A percentile compares a stretch with the other conserved stretches of the same genome.
phyloP scores from a whole-genome alignment of 30 jellyfish, hydroid and myxozoan genomes.

The Turritopsis dohrnii region DNA sequence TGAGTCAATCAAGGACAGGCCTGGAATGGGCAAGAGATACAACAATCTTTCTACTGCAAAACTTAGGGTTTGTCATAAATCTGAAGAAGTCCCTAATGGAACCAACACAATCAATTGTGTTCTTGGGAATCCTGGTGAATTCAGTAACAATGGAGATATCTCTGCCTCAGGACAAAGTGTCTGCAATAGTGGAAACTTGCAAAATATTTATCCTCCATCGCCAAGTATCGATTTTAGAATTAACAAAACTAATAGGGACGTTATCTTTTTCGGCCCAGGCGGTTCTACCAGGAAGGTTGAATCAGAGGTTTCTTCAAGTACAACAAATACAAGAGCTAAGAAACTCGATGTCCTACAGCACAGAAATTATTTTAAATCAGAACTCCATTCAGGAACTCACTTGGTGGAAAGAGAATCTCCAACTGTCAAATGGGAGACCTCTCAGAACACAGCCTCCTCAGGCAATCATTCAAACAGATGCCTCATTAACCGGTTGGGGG shows the following conservation, averaged over 20 bases:
- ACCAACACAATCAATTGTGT: conserved; percentile 4
- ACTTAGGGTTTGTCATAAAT: no score
- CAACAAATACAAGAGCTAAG: conserved; percentile 10
- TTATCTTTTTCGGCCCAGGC: no score
- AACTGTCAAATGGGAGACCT: not conserved
- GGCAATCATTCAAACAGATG: conserved; percentile 5
- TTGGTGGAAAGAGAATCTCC: conserved; percentile 6
- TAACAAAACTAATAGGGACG: conserved; percentile 6
- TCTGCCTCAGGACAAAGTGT: conserved; percentile 28
- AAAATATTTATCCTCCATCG: not conserved
- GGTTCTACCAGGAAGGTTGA: conserved; percentile 15
- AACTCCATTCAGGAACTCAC: conserved; percentile 1
- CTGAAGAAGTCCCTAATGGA: no score
- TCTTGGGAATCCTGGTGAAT: not conserved
- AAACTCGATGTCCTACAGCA: not conserved
- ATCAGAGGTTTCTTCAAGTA: conserved; percentile 12
- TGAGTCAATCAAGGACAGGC: no score
- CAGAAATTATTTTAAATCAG: not conserved
- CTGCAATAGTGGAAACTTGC: conserved; percentile 8
- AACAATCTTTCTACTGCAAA: no score
- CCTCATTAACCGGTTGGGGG: conserved; percentile 5
- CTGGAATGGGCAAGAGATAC: no score
- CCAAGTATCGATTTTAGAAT: conserved; percentile 6
- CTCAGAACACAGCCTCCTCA: not conserved
- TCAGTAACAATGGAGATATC: not conserved